Evolutionary conservation across 2,888 invertebrate genomes (phyloP).

Genomic region (Amiota communis): DNA sequence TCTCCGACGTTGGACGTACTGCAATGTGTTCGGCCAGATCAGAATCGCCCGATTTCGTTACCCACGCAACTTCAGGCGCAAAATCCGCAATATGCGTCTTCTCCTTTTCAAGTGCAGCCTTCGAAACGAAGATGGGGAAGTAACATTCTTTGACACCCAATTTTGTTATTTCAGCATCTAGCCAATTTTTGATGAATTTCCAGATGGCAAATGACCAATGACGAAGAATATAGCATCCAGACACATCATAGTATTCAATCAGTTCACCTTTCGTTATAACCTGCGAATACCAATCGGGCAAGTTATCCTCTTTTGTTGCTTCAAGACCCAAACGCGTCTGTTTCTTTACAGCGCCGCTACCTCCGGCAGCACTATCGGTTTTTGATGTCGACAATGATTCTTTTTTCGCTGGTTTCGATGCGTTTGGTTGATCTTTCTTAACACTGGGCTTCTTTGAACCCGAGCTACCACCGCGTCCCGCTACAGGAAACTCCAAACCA

Average conservation of each 20-base stretch:
- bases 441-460: conserved; percentile 60
- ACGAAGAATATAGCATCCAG: conserved; percentile 97
- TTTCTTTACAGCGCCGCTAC: conserved; percentile 82
- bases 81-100: conserved; percentile 98
- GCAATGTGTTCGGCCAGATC: conserved; percentile 98
- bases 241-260: conserved; percentile 99
- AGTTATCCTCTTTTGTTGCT: conserved; percentile 91
- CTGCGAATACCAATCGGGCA: conserved; percentile 99
- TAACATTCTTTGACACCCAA: conserved; percentile 97
- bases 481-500: conserved; percentile 74
- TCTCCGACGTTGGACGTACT: conserved; percentile 98
- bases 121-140: conserved; percentile 98
- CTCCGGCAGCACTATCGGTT: conserved; percentile 69
- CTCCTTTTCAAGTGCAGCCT: conserved; percentile 91
- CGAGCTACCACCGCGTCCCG: conserved; percentile 67
- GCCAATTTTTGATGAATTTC: conserved; percentile 91
- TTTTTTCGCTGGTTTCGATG: conserved; percentile 59
- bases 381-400: conserved; percentile 61
- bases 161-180: conserved; percentile 89
- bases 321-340: conserved; percentile 95
- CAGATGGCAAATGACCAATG: conserved; percentile 98
- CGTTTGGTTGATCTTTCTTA: conserved; percentile 54
- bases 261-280: conserved; percentile 92
- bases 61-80: conserved; percentile 93
- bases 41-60: conserved; percentile 93